phyloP scores from a whole-genome alignment of 2,888 invertebrate genomes.

The Ormyrus thymus region DNA sequence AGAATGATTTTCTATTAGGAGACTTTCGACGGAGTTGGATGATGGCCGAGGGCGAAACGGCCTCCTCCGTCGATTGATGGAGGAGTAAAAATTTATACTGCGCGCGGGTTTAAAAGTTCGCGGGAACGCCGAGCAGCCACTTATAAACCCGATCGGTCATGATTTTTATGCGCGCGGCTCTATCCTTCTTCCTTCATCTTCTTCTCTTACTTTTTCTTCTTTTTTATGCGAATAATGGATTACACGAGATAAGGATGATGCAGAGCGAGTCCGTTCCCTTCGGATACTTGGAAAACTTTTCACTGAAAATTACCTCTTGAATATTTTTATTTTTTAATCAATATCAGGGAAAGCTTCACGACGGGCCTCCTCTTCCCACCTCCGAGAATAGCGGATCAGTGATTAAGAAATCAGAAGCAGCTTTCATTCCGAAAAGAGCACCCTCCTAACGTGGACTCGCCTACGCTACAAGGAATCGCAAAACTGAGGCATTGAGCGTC shows the following conservation, averaged over 20 bases:
- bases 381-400: no score
- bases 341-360: no score
- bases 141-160: slow-evolving; percentile 26
- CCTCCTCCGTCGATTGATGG: slow-evolving; percentile 32
- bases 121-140: not conserved
- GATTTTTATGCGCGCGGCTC: slow-evolving; percentile 30
- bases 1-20: slow-evolving; percentile 45
- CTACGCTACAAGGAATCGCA: no score
- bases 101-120: not conserved
- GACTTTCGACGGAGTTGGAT: not conserved
- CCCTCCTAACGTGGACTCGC: no score
- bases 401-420: no score
- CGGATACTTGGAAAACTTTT: not conserved
- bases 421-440: no score
- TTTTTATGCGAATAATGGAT: not conserved
- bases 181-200: no score
- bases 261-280: not conserved
- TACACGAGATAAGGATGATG: not conserved
- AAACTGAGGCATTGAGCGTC: no score
- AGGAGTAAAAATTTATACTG: slow-evolving; percentile 44
- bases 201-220: not conserved
- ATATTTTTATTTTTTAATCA: no score
- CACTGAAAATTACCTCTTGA: no score
- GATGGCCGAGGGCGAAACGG: not conserved
- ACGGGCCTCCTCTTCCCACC: no score